phyloP scores from a whole-genome alignment of 92 coral and sea anemone genomes.

The Epizoanthus fatuus region DNA sequence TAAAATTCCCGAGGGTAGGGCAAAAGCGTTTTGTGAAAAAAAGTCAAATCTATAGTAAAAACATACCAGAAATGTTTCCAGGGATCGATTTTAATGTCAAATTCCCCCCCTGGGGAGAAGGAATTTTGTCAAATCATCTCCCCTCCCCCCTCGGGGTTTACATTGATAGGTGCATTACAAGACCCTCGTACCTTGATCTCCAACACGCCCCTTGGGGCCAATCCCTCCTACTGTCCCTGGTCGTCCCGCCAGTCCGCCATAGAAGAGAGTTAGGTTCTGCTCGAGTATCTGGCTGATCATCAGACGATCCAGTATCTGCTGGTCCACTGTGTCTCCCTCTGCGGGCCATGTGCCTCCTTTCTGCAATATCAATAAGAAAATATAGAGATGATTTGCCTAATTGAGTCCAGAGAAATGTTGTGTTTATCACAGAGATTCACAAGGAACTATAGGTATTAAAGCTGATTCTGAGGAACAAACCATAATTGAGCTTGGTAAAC shows the following conservation, averaged over 20 bases:
- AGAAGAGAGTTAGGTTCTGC: constrained; percentile 94
- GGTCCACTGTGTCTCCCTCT: constrained; percentile 92
- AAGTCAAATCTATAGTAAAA: no score
- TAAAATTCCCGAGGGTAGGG: no score
- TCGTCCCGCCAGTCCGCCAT: constrained; percentile 95
- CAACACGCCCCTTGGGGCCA: constrained; percentile 83
- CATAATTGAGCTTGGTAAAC: no score
- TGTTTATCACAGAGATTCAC: background rate
- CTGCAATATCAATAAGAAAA: constrained; percentile 38
- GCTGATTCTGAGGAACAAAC: no score
- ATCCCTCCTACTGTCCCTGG: constrained; percentile 87
- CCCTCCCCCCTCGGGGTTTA: no score
- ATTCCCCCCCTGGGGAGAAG: background rate
- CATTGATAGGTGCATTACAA: no score
- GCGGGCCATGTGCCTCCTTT: constrained; percentile 86
- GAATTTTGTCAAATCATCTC: no score
- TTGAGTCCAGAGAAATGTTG: background rate
- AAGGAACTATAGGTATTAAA: no score
- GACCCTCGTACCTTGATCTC: constrained; percentile 72
- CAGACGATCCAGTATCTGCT: constrained; percentile 90
- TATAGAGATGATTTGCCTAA: background rate
- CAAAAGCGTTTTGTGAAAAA: no score
- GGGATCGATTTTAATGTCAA: background rate
- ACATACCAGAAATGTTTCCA: no score
- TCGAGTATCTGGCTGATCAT: constrained; percentile 98